Percentiles rank a stretch among this genome's conserved stretches.
phyloP scores from a whole-genome alignment of 2,797 vertebrate species.

The Holocentrus rufus region DNA sequence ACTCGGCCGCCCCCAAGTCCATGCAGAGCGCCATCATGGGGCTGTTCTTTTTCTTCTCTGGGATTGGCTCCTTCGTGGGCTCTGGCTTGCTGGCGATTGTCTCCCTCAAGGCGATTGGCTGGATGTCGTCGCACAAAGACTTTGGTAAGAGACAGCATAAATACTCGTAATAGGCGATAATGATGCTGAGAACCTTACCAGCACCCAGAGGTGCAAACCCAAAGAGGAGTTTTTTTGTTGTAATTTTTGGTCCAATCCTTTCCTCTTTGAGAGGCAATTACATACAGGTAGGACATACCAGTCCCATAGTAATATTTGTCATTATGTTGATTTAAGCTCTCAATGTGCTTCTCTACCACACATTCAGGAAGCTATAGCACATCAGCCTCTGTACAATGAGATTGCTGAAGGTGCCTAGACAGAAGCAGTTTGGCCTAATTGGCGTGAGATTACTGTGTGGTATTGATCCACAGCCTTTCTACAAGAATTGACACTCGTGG shows the following conservation, averaged over 20 bases:
- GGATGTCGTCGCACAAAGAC: conserved; percentile 96
- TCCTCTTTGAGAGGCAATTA: neutral
- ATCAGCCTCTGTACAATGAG: neutral
- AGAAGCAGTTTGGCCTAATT: conserved; percentile 12
- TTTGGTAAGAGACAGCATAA: conserved; percentile 86
- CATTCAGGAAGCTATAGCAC: neutral
- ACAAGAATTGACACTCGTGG: conserved; percentile 3
- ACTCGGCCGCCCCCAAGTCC: conserved; percentile 94
- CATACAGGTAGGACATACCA: neutral
- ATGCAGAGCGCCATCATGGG: conserved; percentile 99
- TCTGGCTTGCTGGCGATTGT: conserved; percentile 93
- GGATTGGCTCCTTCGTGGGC: conserved; percentile 96
- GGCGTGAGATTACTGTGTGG: conserved; percentile 6
- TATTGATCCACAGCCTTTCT: conserved; percentile 19
- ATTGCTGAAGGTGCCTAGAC: neutral
- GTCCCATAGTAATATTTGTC: neutral
- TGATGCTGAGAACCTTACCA: neutral
- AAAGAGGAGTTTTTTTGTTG: neutral
- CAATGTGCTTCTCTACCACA: neutral
- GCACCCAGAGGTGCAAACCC: neutral
- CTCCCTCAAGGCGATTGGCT: conserved; percentile 90
- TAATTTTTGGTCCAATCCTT: neutral
- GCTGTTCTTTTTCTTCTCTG: conserved; percentile 98
- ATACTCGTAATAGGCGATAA: neutral
- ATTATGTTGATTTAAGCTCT: conserved; percentile 3